phyloP scores from a whole-genome alignment of 2,888 invertebrate genomes.

The Ditula angustiorana region DNA sequence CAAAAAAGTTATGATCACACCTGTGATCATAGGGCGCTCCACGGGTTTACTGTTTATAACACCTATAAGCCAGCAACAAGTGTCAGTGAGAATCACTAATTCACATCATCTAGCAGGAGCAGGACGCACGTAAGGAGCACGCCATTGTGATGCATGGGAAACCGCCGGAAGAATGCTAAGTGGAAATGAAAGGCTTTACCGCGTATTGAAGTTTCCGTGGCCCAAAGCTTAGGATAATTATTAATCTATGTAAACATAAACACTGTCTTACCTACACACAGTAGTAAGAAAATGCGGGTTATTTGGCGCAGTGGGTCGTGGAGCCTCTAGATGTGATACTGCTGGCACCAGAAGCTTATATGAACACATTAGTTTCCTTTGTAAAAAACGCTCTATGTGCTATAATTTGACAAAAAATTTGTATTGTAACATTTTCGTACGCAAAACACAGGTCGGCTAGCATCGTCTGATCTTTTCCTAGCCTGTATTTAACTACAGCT shows the following conservation, averaged over 20 bases:
- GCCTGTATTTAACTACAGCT: too few species aligned
- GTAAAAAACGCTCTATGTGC: too few species aligned
- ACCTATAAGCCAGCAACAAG: background rate
- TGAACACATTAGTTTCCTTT: too few species aligned
- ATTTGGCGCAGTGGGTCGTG: background rate
- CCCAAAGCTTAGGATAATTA: conserved; percentile 9
- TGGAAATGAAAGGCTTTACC: conserved; percentile 72
- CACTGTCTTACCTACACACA: conserved; percentile 3
- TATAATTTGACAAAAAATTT: too few species aligned
- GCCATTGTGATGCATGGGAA: conserved; percentile 81
- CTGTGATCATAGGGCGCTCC: background rate
- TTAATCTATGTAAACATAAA: conserved; percentile 10
- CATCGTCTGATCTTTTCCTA: too few species aligned
- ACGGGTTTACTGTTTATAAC: background rate
- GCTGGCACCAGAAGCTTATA: too few species aligned
- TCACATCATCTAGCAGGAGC: conserved; percentile 16
- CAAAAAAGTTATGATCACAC: background rate
- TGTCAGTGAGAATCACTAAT: conserved; percentile 4
- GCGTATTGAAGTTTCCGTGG: conserved; percentile 44
- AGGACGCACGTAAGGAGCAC: conserved; percentile 47
- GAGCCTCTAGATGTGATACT: too few species aligned
- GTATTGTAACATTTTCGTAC: too few species aligned
- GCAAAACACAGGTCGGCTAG: too few species aligned
- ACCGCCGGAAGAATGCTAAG: conserved; percentile 69
- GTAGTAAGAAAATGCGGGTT: too few species aligned